Evolutionary conservation across 2,113 vertebrate species (phyloP).

Genomic region (Sciurus niger): DNA sequence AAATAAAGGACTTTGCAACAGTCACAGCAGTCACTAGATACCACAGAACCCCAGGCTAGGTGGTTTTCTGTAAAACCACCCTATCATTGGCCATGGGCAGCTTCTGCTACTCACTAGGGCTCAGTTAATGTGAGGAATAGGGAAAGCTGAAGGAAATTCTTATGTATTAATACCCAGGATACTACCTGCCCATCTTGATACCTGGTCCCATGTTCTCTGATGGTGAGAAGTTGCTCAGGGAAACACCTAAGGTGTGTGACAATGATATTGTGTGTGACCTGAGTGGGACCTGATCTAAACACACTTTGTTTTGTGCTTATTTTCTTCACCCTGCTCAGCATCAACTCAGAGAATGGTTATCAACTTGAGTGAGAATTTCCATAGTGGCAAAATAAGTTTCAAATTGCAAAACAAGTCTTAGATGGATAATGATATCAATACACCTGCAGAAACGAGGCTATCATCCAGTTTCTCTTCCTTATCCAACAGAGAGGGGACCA

Average conservation of each 20-base stretch:
- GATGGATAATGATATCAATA: not conserved
- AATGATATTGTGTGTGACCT: not conserved
- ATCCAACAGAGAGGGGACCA: not conserved
- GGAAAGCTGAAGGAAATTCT: conserved; percentile 29
- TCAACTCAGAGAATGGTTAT: not conserved
- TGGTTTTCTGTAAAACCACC: not conserved
- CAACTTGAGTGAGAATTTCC: not conserved
- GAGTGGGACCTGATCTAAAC: not conserved
- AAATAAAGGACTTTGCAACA: not conserved
- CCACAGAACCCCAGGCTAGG: not conserved
- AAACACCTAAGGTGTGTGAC: not conserved
- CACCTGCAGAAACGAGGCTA: not conserved
- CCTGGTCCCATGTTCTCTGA: not conserved
- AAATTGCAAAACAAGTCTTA: conserved; percentile 8
- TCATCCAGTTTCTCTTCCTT: not conserved
- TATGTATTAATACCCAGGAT: not conserved
- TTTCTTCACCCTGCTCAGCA: not conserved
- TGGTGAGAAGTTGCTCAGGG: not conserved
- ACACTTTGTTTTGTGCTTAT: not conserved
- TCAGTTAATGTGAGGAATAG: not conserved
- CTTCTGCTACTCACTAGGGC: not conserved
- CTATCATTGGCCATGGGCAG: not conserved
- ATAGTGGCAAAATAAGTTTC: not conserved
- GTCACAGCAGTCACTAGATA: not conserved
- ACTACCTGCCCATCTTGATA: not conserved